Conservation (phyloP, 2,797 vertebrate species). For the Sternotherus odoratus region DNA sequence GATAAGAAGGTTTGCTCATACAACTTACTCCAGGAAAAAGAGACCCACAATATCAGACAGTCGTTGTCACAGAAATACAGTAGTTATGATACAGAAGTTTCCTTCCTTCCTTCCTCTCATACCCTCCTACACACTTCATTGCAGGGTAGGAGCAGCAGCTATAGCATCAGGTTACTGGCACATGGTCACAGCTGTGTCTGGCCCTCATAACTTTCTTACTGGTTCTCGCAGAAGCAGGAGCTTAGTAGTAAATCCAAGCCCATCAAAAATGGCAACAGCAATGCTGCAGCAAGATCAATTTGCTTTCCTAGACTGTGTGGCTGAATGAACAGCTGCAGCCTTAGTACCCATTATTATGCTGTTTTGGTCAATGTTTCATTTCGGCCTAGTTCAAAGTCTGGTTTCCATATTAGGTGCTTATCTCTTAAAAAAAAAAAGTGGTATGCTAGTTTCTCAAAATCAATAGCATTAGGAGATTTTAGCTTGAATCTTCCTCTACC, state of each 20-base stretch:
- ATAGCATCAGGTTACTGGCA: not conserved
- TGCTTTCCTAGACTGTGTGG: not conserved
- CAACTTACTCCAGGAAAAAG: not conserved
- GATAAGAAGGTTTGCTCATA: not conserved
- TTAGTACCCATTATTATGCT: not conserved
- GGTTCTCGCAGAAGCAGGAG: not conserved
- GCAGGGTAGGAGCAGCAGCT: not conserved
- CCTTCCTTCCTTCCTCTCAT: not conserved
- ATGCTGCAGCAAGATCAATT: not conserved
- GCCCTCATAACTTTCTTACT: not conserved
- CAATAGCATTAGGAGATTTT: not conserved
- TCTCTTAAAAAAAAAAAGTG: not conserved
- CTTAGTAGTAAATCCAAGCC: not conserved
- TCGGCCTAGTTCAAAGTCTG: not conserved
- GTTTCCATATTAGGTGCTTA: not conserved
- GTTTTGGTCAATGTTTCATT: not conserved
- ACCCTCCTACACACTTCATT: rapidly evolving
- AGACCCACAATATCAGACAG: not conserved
- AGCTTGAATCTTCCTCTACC: not conserved
- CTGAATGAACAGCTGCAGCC: not conserved
- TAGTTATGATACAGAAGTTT: not conserved
- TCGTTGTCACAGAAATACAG: not conserved
- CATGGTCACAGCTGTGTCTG: not conserved
- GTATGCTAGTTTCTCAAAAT: not conserved
- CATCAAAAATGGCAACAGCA: not conserved